phyloP scores from a whole-genome alignment of 1,140 invertebrate genomes.

The Apis dorsata region DNA sequence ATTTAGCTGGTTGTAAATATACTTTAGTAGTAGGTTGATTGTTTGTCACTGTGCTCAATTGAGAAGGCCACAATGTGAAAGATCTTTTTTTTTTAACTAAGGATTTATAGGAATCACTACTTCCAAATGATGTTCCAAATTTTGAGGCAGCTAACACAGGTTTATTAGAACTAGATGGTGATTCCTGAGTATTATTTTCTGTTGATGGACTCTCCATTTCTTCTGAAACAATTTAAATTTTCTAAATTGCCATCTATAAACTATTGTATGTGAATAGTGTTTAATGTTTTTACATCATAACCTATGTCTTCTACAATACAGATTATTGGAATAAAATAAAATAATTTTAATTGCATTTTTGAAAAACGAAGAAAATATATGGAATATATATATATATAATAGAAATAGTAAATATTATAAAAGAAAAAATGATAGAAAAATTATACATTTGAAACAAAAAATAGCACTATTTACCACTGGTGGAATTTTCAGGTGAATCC shows the following conservation, averaged over 20 bases:
- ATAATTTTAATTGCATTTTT: not conserved
- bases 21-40: slow-evolving; percentile 60
- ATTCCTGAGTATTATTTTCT: slow-evolving; percentile 65
- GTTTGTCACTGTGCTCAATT: slow-evolving; percentile 67
- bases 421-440: not conserved
- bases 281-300: not conserved
- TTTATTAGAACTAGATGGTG: slow-evolving; percentile 51
- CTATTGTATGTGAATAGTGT: not conserved
- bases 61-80: slow-evolving; percentile 71
- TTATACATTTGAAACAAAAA: slow-evolving; percentile 39
- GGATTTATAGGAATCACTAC: slow-evolving; percentile 60
- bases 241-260: not conserved
- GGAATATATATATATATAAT: not conserved
- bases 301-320: not conserved
- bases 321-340: not conserved
- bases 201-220: slow-evolving; percentile 53
- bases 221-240: slow-evolving; percentile 51
- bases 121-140: slow-evolving; percentile 69
- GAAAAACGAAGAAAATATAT: rapidly evolving
- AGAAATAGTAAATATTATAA: not conserved
- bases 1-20: slow-evolving; percentile 71
- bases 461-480: slow-evolving; percentile 64
- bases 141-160: slow-evolving; percentile 66
- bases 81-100: slow-evolving; percentile 66
- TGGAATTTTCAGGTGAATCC: slow-evolving; percentile 60